These are phyloP conservation scores for Clupea harengus DNA, from an alignment of 2,113 vertebrate species.

Conservation along the genomic window DNA sequence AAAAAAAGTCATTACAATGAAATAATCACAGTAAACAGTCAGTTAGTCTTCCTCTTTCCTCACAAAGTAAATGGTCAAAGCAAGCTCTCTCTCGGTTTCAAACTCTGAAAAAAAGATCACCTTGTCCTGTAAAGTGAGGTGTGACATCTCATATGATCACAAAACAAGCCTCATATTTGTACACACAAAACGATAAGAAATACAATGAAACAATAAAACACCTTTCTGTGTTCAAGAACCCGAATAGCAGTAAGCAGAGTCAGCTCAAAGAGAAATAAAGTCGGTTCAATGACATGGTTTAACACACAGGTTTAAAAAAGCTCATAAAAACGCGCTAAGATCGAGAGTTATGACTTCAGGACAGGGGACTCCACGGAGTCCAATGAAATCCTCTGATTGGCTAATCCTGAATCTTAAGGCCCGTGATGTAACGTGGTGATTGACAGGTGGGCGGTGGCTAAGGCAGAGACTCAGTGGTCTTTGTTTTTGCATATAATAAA, in stretches of 20 bases:
- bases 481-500: conserved; percentile 15
- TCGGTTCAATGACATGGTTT: not conserved
- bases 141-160: not conserved
- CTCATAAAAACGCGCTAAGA: not conserved
- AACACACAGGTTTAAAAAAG: not conserved
- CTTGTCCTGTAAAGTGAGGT: not conserved
- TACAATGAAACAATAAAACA: not conserved
- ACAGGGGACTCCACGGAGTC: not conserved
- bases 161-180: not conserved
- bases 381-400: not conserved
- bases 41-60: not conserved
- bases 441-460: conserved; percentile 6
- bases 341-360: conserved; percentile 6
- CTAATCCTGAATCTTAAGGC: conserved; percentile 6
- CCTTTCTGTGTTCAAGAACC: not conserved
- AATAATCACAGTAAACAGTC: conserved; percentile 9
- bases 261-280: not conserved
- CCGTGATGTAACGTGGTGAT: conserved; percentile 3
- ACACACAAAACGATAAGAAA: not conserved
- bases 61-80: conserved; percentile 8
- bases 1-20: not conserved
- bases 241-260: not conserved
- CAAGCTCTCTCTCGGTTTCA: not conserved
- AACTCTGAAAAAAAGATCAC: not conserved
- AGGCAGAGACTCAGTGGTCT: conserved; percentile 7